Conservation (phyloP, 2,888 invertebrate species). For the Rhyacophila evoluta region DNA sequence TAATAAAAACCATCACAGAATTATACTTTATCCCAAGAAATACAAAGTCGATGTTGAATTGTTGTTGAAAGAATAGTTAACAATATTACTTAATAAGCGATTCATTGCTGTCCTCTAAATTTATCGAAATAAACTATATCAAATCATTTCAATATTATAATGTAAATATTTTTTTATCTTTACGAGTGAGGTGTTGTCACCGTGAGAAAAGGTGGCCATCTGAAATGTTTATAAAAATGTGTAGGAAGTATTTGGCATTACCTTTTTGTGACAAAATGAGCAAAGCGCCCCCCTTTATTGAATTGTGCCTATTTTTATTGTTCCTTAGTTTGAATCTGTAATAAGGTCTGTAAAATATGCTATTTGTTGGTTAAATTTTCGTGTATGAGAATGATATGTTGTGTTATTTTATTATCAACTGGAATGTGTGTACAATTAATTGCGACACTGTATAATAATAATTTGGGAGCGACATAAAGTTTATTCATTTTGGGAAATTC, state of each 20-base stretch:
- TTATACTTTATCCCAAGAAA: not conserved
- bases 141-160: slow-evolving; percentile 11
- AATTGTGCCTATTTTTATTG: slow-evolving; percentile 17
- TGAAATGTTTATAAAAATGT: not conserved
- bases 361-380: slow-evolving; percentile 22
- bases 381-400: not conserved
- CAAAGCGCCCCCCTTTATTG: not conserved
- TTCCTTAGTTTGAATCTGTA: slow-evolving; percentile 17
- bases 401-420: slow-evolving; percentile 22
- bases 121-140: not conserved
- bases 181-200: not conserved
- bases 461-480: slow-evolving; percentile 16
- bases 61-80: not conserved
- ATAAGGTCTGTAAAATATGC: slow-evolving; percentile 8
- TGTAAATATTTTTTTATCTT: not conserved
- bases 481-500: slow-evolving; percentile 22
- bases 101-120: not conserved
- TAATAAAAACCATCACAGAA: no score
- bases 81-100: not conserved
- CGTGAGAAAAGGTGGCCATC: not conserved
- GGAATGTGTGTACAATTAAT: not conserved
- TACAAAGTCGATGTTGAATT: no score
- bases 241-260: not conserved
- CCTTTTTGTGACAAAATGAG: not conserved
- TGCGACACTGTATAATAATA: slow-evolving; percentile 18